phyloP scores from a whole-genome alignment of 2,888 invertebrate genomes.

The Nemotelus pantherinus region DNA sequence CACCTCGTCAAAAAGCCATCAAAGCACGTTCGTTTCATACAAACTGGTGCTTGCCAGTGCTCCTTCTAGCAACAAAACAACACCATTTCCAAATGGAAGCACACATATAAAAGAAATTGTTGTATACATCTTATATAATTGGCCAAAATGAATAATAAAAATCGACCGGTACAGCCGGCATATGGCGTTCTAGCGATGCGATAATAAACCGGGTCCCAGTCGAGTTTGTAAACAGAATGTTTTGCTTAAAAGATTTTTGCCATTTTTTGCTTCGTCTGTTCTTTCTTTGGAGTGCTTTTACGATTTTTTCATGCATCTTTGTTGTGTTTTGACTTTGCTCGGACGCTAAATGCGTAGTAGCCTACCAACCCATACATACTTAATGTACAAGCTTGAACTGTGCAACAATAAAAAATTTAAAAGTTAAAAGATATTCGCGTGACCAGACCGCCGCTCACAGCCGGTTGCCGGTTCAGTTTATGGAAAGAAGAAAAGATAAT shows the following conservation, averaged over 20 bases:
- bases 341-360: conserved; percentile 4
- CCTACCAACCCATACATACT: no score
- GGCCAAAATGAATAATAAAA: no score
- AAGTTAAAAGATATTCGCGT: neutral
- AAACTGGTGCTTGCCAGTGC: no score
- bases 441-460: no score
- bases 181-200: neutral
- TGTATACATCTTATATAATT: no score
- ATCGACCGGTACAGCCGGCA: conserved; percentile 14
- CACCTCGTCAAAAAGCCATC: no score
- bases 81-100: no score
- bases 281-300: neutral
- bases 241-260: neutral
- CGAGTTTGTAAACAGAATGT: conserved; percentile 12
- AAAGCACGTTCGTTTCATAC: no score
- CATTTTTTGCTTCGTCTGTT: no score
- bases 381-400: neutral
- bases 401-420: neutral
- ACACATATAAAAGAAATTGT: no score
- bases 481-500: neutral
- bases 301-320: neutral
- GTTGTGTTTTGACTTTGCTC: neutral
- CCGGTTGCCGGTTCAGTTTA: neutral
- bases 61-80: no score
- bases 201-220: neutral